Percentiles rank a stretch among this genome's conserved stretches.
These are phyloP conservation scores for Conus betulinus DNA, from an alignment of 1,140 invertebrate genomes.

Conservation along the genomic window DNA sequence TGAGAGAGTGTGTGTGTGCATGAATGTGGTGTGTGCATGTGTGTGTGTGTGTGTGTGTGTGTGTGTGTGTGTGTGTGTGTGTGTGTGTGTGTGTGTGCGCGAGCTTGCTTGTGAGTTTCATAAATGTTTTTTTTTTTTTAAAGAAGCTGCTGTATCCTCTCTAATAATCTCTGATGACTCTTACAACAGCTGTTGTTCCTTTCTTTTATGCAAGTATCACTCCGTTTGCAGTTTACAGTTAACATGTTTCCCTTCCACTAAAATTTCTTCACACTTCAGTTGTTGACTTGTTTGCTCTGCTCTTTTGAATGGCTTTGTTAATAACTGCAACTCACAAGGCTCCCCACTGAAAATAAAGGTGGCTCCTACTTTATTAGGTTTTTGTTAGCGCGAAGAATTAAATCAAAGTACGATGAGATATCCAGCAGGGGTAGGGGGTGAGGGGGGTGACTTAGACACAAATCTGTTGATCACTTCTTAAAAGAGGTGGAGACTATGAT, in stretches of 20 bases:
- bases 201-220: constrained; percentile 17
- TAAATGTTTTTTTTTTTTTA: not conserved
- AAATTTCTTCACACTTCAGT: not conserved
- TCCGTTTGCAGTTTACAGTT: constrained; percentile 10
- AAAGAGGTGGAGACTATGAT: no score
- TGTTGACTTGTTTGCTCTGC: not conserved
- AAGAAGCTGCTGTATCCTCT: not conserved
- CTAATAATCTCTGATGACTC: not conserved
- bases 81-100: not conserved
- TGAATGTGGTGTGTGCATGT: no score
- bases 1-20: no score
- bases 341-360: no score
- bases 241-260: not conserved
- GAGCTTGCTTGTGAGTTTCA: not conserved
- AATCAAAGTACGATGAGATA: no score
- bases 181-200: constrained; percentile 6
- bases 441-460: no score
- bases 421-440: no score
- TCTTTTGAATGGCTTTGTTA: not conserved
- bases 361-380: no score
- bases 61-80: not conserved
- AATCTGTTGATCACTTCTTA: no score
- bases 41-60: not conserved
- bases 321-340: not conserved
- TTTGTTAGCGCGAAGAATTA: no score